Conservation (phyloP, 92 coral and sea anemone genomes). For the Porites lobata region DNA sequence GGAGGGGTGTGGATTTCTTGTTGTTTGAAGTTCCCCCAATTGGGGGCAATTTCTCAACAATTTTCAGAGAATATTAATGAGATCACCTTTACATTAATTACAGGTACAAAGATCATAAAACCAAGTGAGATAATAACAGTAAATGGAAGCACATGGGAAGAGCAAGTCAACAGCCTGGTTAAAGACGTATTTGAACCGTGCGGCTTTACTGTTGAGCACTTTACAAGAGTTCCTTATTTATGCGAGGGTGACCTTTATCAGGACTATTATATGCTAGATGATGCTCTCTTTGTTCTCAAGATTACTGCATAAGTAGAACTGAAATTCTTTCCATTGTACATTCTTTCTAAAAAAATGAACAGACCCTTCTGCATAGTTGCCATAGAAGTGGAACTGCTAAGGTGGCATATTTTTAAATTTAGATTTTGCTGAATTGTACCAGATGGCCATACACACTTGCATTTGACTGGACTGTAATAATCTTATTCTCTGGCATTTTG, state of each 20-base stretch:
- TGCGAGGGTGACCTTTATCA: conserved; percentile 95
- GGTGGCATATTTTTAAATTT: too few species aligned
- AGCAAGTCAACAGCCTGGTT: conserved; percentile 81
- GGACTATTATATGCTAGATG: conserved; percentile 88
- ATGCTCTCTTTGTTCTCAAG: conserved; percentile 93
- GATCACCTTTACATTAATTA: not conserved
- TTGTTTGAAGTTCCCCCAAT: too few species aligned
- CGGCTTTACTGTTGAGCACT: conserved; percentile 85
- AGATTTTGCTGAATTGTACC: too few species aligned
- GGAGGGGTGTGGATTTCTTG: too few species aligned
- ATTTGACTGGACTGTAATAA: too few species aligned
- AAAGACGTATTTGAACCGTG: conserved; percentile 88
- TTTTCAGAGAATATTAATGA: too few species aligned
- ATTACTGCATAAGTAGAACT: not conserved
- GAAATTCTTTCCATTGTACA: not conserved
- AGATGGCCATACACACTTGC: too few species aligned
- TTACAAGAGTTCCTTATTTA: conserved; percentile 90
- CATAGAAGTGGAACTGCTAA: too few species aligned
- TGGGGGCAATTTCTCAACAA: too few species aligned
- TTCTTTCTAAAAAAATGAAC: too few species aligned
- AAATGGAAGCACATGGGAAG: conserved; percentile 86
- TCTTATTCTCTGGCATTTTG: too few species aligned
- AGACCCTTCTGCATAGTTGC: too few species aligned
- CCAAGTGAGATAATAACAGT: conserved; percentile 83
- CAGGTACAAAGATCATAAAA: conserved; percentile 81